Percentiles rank a stretch among this genome's conserved stretches.
phyloP scores from a whole-genome alignment of 2,797 vertebrate genomes.

The Bradypus variegatus region DNA sequence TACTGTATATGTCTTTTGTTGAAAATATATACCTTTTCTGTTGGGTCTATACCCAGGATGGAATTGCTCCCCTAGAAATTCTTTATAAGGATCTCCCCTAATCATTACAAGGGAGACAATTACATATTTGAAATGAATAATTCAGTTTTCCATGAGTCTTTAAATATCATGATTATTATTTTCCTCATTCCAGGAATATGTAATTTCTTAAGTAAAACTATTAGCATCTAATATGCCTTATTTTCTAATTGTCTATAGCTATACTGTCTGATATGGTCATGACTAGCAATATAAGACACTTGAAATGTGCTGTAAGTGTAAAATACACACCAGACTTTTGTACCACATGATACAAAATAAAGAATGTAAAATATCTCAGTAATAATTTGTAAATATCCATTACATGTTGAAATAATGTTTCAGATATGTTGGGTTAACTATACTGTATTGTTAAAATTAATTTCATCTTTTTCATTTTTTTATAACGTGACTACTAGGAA shows the following conservation, averaged over 20 bases:
- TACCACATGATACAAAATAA: not conserved
- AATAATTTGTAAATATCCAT: conserved; percentile 4
- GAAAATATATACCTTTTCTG: not conserved
- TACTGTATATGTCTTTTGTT: not conserved
- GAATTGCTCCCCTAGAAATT: not conserved
- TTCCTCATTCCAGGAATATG: not conserved
- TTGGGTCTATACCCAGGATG: not conserved
- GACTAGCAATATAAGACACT: not conserved
- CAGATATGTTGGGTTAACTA: not conserved
- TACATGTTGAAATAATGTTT: not conserved
- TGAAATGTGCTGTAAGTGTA: not conserved
- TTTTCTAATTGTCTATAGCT: not conserved
- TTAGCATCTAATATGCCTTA: not conserved
- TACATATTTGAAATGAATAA: not conserved
- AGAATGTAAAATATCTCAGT: not conserved
- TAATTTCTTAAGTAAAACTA: conserved; percentile 5
- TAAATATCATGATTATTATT: not conserved
- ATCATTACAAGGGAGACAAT: not conserved
- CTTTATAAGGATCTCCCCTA: not conserved
- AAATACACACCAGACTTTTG: too few relatives aligned
- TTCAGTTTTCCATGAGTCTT: not conserved
- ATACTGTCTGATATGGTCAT: not conserved
- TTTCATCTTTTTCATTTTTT: not conserved
- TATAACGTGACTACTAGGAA: not conserved
- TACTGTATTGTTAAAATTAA: not conserved